Percentiles rank a stretch among this genome's conserved stretches.
Conservation (phyloP, 2,888 invertebrate species). For the Sinohyriopsis cumingii region DNA sequence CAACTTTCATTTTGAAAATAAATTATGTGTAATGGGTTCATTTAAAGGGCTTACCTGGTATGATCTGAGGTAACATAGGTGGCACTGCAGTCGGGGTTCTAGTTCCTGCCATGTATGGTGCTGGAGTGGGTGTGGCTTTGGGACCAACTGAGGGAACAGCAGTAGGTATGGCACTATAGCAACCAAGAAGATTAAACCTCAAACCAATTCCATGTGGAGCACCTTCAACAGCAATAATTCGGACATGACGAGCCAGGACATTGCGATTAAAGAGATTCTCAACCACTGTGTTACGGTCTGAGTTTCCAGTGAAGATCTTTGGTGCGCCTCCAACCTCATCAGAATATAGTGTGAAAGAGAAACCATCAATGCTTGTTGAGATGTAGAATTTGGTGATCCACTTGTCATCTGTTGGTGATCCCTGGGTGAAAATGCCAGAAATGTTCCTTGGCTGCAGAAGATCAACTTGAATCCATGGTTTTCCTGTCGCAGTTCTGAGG, state of each 20-base stretch:
- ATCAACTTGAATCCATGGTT: slow-evolving; percentile 60
- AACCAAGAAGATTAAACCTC: slow-evolving; percentile 57
- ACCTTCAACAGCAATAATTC: slow-evolving; percentile 43
- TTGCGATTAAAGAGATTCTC: slow-evolving; percentile 49
- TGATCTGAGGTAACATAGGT: slow-evolving; percentile 30
- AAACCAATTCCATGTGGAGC: slow-evolving; percentile 46
- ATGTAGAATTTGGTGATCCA: slow-evolving; percentile 50
- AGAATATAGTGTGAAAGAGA: slow-evolving; percentile 41
- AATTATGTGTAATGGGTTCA: slow-evolving; percentile 4
- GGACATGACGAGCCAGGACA: slow-evolving; percentile 47
- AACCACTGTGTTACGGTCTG: slow-evolving; percentile 44
- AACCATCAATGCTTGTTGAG: slow-evolving; percentile 54
- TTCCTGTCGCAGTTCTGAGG: slow-evolving; percentile 35
- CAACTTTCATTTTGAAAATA: background rate
- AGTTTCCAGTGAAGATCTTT: slow-evolving; percentile 47
- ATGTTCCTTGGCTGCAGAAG: slow-evolving; percentile 45
- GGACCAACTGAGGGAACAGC: slow-evolving; percentile 10
- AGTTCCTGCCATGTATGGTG: slow-evolving; percentile 12
- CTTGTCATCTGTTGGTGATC: slow-evolving; percentile 44
- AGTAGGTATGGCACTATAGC: slow-evolving; percentile 36
- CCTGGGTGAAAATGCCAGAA: slow-evolving; percentile 57
- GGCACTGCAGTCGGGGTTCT: slow-evolving; percentile 33
- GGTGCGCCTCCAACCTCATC: slow-evolving; percentile 29
- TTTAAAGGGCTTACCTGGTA: slow-evolving; percentile 34
- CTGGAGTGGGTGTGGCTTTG: slow-evolving; percentile 17